These are phyloP conservation scores for Chloropsis hardwickii DNA, from an alignment of 2,113 vertebrate genomes.

Conservation along the genomic window DNA sequence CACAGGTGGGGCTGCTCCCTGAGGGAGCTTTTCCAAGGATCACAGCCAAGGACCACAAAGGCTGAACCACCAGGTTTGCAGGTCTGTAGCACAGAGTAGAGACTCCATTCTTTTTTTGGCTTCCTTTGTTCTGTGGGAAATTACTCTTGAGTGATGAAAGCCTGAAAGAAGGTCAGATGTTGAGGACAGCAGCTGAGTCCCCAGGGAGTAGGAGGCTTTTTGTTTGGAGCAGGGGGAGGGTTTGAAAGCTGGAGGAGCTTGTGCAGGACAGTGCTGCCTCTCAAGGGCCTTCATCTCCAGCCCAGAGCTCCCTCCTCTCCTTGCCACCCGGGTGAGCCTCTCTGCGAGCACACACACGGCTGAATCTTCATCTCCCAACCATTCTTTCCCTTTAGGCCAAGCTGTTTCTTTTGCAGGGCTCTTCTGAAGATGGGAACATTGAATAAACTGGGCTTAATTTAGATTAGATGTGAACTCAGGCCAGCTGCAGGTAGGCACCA, in stretches of 20 bases:
- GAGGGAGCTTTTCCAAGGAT: not conserved
- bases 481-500: accelerated
- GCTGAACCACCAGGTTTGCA: not conserved
- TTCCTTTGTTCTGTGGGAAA: not conserved
- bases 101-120: not conserved
- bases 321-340: not conserved
- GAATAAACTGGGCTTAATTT: not conserved
- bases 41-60: not conserved
- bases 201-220: not conserved
- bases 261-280: not conserved
- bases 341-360: accelerated
- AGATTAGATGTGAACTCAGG: not conserved
- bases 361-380: not conserved
- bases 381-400: not conserved
- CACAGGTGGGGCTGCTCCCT: not conserved
- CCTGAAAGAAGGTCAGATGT: not conserved
- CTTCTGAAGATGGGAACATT: not conserved
- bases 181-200: not conserved
- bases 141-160: not conserved
- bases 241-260: not conserved
- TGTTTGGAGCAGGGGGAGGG: not conserved
- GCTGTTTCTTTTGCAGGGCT: not conserved
- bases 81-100: not conserved
- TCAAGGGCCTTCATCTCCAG: not conserved
- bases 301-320: accelerated